A percentile compares a stretch with the other conserved stretches of the same genome.
phyloP scores from a whole-genome alignment of 2,888 invertebrate species.

The Lymantria monacha region DNA sequence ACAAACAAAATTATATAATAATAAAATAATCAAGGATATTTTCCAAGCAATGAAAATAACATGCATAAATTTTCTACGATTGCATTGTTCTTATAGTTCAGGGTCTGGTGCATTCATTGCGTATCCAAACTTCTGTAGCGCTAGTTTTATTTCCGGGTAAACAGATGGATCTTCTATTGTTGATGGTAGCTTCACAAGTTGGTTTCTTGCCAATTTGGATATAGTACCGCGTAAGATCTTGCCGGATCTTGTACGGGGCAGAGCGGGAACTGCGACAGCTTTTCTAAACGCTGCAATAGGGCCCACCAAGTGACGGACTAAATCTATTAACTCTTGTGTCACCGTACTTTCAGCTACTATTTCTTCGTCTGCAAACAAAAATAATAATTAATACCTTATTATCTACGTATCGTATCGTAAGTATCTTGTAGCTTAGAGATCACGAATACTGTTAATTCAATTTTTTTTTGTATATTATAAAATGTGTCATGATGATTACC shows the following conservation, averaged over 20 bases:
- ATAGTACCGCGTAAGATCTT: slow-evolving; percentile 89
- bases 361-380: slow-evolving; percentile 61
- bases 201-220: slow-evolving; percentile 91
- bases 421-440: too few relatives aligned
- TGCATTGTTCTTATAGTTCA: slow-evolving; percentile 34
- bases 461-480: too few relatives aligned
- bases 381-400: not conserved
- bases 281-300: slow-evolving; percentile 94
- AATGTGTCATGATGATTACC: too few relatives aligned
- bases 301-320: slow-evolving; percentile 84
- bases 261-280: slow-evolving; percentile 88
- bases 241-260: slow-evolving; percentile 93
- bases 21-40: not conserved
- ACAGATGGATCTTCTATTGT: slow-evolving; percentile 94
- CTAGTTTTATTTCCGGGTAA: slow-evolving; percentile 88
- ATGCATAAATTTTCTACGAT: too few relatives aligned
- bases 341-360: slow-evolving; percentile 70
- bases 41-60: not conserved
- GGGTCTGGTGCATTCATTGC: slow-evolving; percentile 88
- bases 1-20: not conserved
- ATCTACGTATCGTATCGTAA: too few relatives aligned
- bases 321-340: slow-evolving; percentile 66
- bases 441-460: too few relatives aligned
- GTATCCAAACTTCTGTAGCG: slow-evolving; percentile 88
- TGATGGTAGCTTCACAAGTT: slow-evolving; percentile 89